Conservation (phyloP, 2,797 vertebrate species). For the Knipowitschia caucasica region DNA sequence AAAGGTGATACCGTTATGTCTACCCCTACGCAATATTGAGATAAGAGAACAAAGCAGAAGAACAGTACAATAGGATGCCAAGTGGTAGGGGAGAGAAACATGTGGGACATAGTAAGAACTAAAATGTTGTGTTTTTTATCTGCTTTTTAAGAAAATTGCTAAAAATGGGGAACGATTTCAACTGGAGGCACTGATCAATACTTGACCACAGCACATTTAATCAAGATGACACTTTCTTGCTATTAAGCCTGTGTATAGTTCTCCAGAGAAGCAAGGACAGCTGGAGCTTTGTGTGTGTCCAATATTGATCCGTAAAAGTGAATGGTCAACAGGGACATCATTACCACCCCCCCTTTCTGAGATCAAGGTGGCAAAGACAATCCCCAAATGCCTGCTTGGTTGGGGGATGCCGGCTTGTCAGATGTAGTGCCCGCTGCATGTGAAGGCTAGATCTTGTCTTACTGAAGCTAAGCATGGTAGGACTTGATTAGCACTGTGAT, state of each 20-base stretch:
- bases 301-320: constrained; percentile 32
- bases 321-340: constrained; percentile 6
- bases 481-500: too few relatives aligned
- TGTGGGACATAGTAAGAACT: background rate
- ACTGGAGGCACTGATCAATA: constrained; percentile 19
- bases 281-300: background rate
- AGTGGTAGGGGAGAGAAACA: background rate
- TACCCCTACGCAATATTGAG: background rate
- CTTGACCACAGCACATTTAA: constrained; percentile 9
- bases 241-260: constrained; percentile 31
- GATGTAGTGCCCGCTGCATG: too few relatives aligned
- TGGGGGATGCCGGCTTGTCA: too few relatives aligned
- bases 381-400: background rate
- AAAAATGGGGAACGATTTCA: background rate
- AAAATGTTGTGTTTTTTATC: background rate
- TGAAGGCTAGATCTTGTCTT: too few relatives aligned
- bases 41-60: constrained; percentile 1
- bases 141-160: background rate
- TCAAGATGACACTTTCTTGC: constrained; percentile 47
- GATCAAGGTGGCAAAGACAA: constrained; percentile 13
- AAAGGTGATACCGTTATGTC: background rate
- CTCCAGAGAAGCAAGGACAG: constrained; percentile 13
- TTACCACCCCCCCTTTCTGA: constrained; percentile 12
- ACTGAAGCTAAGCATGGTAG: too few relatives aligned
- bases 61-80: background rate